phyloP scores from a whole-genome alignment of 2,888 invertebrate species.

The Sceliomorpha sp. region DNA sequence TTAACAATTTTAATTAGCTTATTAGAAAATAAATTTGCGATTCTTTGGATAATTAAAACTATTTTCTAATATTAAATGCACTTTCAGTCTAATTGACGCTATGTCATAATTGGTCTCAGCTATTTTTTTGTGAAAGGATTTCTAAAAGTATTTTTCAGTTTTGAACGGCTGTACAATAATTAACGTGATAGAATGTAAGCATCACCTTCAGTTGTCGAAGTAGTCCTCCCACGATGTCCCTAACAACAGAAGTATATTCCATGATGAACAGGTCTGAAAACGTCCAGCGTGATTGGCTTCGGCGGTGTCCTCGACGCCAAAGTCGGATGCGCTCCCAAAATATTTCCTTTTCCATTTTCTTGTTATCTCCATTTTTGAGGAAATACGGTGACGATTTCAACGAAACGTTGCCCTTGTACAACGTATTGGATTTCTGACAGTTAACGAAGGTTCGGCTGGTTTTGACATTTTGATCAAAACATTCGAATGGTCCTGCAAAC shows the following conservation, averaged over 20 bases:
- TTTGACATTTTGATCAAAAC: slow-evolving; percentile 36
- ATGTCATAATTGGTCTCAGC: too few species aligned
- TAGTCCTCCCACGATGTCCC: slow-evolving; percentile 63
- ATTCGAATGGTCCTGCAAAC: slow-evolving; percentile 33
- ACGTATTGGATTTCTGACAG: slow-evolving; percentile 28
- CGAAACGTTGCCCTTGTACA: slow-evolving; percentile 21
- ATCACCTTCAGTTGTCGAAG: slow-evolving; percentile 48
- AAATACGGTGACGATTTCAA: slow-evolving; percentile 12
- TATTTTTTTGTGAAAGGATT: too few species aligned
- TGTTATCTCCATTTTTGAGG: too few species aligned
- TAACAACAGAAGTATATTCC: slow-evolving; percentile 59
- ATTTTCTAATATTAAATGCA: too few species aligned
- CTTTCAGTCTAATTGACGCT: too few species aligned
- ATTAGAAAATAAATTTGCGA: too few species aligned
- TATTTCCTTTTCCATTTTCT: slow-evolving; percentile 8
- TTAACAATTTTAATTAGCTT: too few species aligned
- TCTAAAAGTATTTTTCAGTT: slow-evolving; percentile 42
- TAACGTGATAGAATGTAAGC: slow-evolving; percentile 39
- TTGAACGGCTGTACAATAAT: slow-evolving; percentile 13
- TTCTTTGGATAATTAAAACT: too few species aligned
- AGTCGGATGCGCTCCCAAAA: slow-evolving; percentile 30
- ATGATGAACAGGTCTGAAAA: slow-evolving; percentile 59
- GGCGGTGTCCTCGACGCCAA: slow-evolving; percentile 32
- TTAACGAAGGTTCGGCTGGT: slow-evolving; percentile 27
- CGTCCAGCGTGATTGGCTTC: slow-evolving; percentile 61